Evolutionary conservation across 2,888 invertebrate genomes (phyloP).

Genomic region (Brachypalpus laphriformis): DNA sequence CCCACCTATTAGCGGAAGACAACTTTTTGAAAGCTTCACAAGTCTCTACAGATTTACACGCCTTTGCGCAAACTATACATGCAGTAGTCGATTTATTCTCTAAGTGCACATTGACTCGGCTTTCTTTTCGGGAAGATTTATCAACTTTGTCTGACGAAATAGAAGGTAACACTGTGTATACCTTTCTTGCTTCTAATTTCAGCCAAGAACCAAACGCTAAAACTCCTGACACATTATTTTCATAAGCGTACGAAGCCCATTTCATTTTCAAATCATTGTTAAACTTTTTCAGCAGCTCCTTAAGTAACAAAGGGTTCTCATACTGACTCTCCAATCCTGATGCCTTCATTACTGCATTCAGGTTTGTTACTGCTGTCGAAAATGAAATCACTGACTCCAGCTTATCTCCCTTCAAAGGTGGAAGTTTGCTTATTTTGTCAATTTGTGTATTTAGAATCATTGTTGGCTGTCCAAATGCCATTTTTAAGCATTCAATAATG

Average conservation of each 20-base stretch:
- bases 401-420: background rate
- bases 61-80: no score
- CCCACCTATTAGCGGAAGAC: background rate
- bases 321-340: slow-evolving; percentile 10
- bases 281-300: slow-evolving; percentile 10
- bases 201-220: slow-evolving; percentile 2
- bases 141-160: no score
- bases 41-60: no score
- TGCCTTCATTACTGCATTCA: slow-evolving; percentile 9
- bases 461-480: background rate
- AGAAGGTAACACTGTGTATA: no score
- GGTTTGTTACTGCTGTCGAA: background rate
- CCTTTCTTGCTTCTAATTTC: background rate
- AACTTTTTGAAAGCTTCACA: background rate
- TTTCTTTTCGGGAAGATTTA: no score
- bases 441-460: background rate
- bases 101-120: no score
- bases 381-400: slow-evolving; percentile 10
- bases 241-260: slow-evolving; percentile 11
- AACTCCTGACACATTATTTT: background rate
- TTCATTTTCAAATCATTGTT: slow-evolving; percentile 18
- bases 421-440: background rate
- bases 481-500: background rate
- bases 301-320: slow-evolving; percentile 13
- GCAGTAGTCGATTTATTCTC: no score